Evolutionary conservation across 2,888 invertebrate species (phyloP).

Genomic region (Dusona sp.): DNA sequence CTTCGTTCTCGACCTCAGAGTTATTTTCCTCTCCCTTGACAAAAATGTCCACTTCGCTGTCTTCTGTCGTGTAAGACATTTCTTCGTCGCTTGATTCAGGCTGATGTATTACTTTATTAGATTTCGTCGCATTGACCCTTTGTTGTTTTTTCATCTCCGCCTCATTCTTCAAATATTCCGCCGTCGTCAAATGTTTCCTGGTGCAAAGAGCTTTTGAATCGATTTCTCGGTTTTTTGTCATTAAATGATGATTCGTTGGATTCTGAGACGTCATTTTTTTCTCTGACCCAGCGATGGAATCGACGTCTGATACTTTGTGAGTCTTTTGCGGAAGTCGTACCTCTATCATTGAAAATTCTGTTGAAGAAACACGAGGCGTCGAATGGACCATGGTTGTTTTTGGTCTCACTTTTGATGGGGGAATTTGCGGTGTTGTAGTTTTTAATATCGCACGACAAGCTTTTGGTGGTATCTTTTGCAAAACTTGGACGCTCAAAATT

Average conservation of each 20-base stretch:
- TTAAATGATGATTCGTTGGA: background rate
- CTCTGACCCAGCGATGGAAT: background rate
- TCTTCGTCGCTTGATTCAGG: background rate
- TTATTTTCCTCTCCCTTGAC: background rate
- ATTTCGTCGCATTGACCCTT: background rate
- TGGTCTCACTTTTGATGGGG: background rate
- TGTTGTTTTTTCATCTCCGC: background rate
- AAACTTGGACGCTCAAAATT: conserved; percentile 14
- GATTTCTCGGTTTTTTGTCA: background rate
- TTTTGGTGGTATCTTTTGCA: background rate
- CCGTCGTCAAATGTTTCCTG: background rate
- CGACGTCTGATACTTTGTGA: background rate
- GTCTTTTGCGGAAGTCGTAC: background rate
- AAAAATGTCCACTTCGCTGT: background rate
- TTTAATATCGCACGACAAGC: background rate
- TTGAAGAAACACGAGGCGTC: background rate
- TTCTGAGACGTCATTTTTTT: background rate
- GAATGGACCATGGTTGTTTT: background rate
- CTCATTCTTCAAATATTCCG: background rate
- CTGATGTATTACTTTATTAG: background rate
- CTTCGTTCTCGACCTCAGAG: background rate
- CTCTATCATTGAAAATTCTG: conserved; percentile 8
- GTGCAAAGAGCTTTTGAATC: background rate
- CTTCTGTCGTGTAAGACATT: background rate
- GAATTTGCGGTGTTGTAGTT: background rate